Conservation (phyloP, 37 sponge, comb jelly and placozoan species). For the Petrosia ficiformis region DNA sequence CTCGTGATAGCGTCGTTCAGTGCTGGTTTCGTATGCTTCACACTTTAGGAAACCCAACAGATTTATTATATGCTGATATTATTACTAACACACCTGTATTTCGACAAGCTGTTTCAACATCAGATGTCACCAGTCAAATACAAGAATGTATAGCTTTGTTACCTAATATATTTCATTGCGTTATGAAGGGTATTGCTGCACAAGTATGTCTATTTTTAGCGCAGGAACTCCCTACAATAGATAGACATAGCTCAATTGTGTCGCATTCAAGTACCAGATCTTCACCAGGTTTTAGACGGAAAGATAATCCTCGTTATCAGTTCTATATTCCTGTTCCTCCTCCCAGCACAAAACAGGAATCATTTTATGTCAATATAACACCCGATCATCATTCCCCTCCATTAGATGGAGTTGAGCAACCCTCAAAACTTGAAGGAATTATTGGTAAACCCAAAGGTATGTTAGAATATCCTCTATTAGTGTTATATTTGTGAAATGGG, state of each 20-base stretch:
- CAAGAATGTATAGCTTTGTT: conserved; percentile 23
- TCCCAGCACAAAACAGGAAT: background rate
- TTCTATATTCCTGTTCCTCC: background rate
- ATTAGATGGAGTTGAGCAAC: background rate
- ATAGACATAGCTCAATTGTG: conserved; percentile 1
- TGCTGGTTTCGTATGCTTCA: conserved; percentile 88
- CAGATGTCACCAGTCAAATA: background rate
- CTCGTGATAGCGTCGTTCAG: conserved; percentile 60
- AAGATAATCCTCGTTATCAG: background rate
- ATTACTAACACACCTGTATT: conserved; percentile 54
- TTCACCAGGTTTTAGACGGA: background rate
- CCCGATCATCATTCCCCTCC: background rate
- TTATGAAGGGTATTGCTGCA: conserved; percentile 57
- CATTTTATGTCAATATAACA: background rate
- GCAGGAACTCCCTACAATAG: conserved; percentile 9
- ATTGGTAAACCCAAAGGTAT: conserved; percentile 35
- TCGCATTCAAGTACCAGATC: background rate
- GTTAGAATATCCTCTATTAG: background rate
- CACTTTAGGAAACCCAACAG: conserved; percentile 85
- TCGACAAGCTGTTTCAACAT: conserved; percentile 18
- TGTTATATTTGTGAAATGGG: background rate
- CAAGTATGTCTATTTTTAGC: conserved; percentile 66
- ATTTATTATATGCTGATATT: conserved; percentile 51
- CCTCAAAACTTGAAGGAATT: background rate
- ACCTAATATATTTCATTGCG: conserved; percentile 58